These are phyloP conservation scores for Hydropsyche betteni DNA, from an alignment of 2,888 invertebrate genomes.

Conservation along the genomic window DNA sequence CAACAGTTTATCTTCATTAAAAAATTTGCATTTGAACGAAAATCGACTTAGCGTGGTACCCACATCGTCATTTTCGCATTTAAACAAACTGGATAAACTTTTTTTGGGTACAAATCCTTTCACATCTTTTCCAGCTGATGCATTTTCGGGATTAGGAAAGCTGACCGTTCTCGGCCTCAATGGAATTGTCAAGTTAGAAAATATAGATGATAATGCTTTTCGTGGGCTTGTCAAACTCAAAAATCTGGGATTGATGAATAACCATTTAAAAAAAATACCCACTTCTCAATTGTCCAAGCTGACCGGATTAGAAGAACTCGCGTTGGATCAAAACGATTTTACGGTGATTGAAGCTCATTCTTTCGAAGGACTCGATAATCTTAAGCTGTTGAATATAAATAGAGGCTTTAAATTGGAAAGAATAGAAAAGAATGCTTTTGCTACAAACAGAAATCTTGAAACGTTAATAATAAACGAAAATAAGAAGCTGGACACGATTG, in stretches of 20 bases:
- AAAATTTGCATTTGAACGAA: slow-evolving; percentile 86
- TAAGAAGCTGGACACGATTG: slow-evolving; percentile 75
- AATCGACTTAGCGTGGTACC: slow-evolving; percentile 83
- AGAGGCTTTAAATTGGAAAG: slow-evolving; percentile 78
- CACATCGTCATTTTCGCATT: slow-evolving; percentile 74
- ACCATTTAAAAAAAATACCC: slow-evolving; percentile 77
- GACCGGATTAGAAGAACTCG: slow-evolving; percentile 79
- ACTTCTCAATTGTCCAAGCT: slow-evolving; percentile 77
- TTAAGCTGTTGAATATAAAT: slow-evolving; percentile 79
- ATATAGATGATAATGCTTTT: slow-evolving; percentile 80
- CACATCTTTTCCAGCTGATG: slow-evolving; percentile 77
- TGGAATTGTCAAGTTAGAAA: slow-evolving; percentile 77
- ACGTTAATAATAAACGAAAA: slow-evolving; percentile 79
- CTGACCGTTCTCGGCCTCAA: slow-evolving; percentile 80
- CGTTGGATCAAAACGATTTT: slow-evolving; percentile 86
- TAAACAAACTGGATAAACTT: slow-evolving; percentile 83
- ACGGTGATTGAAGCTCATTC: slow-evolving; percentile 74
- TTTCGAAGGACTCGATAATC: slow-evolving; percentile 80
- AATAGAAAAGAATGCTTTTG: slow-evolving; percentile 81
- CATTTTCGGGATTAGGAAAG: slow-evolving; percentile 79
- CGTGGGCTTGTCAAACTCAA: slow-evolving; percentile 78
- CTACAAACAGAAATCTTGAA: slow-evolving; percentile 83
- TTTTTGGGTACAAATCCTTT: slow-evolving; percentile 87
- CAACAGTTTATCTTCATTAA: slow-evolving; percentile 76
- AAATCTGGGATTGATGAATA: slow-evolving; percentile 80